Percentiles rank a stretch among this genome's conserved stretches.
Conservation (phyloP, 2,797 vertebrate genomes). For the Sebastes paucispinis region DNA sequence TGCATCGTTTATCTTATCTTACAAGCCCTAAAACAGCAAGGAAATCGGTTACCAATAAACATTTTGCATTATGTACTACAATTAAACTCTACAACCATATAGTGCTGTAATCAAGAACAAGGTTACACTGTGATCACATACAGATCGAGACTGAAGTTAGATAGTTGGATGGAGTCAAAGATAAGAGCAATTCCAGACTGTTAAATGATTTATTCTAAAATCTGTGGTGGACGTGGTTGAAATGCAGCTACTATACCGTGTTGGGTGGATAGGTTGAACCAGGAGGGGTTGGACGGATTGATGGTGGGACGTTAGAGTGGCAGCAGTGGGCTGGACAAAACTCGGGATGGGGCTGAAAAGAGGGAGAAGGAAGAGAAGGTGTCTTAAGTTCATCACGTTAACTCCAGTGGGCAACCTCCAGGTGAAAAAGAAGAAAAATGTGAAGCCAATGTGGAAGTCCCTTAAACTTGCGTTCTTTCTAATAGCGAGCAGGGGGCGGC, state of each 20-base stretch:
- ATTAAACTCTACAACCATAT: neutral
- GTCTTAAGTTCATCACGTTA: neutral
- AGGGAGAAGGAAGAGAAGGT: neutral
- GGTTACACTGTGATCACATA: neutral
- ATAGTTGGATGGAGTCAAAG: neutral
- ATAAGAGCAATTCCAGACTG: neutral
- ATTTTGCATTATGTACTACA: slow-evolving; percentile 26
- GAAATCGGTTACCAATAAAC: slow-evolving; percentile 34
- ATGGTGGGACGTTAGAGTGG: neutral
- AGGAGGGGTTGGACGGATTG: neutral
- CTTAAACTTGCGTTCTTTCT: too few relatives aligned
- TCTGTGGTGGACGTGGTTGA: neutral
- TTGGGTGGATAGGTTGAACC: neutral
- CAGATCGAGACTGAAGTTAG: neutral
- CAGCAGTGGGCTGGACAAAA: neutral
- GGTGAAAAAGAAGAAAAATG: too few relatives aligned
- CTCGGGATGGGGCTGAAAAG: neutral
- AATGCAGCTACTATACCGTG: neutral
- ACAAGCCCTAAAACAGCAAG: slow-evolving; percentile 30
- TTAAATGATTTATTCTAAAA: neutral
- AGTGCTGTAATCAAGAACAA: neutral
- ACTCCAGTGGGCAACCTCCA: too few relatives aligned
- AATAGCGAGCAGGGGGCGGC: too few relatives aligned
- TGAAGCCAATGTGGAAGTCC: too few relatives aligned
- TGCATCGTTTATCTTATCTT: slow-evolving; percentile 37